A percentile compares a stretch with the other conserved stretches of the same genome.
Conservation (phyloP, 23 tunicate genomes). For the Trididemnum clinides region DNA sequence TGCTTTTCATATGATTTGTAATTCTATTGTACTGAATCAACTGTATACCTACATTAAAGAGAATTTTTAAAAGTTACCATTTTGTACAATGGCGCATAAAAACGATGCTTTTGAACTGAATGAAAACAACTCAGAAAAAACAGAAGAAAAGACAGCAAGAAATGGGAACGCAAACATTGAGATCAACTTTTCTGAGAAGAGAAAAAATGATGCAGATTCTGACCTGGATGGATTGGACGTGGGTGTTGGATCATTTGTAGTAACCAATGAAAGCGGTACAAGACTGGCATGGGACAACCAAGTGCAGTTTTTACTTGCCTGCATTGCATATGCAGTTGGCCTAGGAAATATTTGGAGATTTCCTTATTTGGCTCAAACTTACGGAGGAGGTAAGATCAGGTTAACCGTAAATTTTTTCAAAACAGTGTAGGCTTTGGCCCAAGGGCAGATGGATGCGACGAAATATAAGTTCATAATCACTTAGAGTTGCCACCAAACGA, state of each 20-base stretch:
- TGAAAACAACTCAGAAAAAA: neutral
- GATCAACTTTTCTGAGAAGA: neutral
- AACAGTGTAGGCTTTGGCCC: too few species aligned
- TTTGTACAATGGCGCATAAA: neutral
- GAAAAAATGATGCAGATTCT: neutral
- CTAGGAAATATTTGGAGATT: constrained; percentile 99
- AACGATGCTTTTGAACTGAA: neutral
- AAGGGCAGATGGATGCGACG: too few species aligned
- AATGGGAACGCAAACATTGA: neutral
- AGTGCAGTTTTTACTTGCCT: constrained; percentile 91
- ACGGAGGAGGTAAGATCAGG: constrained; percentile 85
- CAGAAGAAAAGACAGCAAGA: neutral
- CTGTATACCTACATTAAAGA: too few species aligned
- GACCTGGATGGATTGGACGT: constrained; percentile 49
- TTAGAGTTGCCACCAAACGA: too few species aligned
- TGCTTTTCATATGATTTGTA: too few species aligned
- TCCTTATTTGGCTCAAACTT: constrained; percentile 97
- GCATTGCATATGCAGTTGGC: constrained; percentile 98
- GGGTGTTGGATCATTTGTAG: constrained; percentile 74
- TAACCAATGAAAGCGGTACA: constrained; percentile 31
- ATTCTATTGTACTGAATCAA: too few species aligned
- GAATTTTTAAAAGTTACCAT: too few species aligned
- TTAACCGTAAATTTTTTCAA: too few species aligned
- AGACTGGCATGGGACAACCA: constrained; percentile 99
- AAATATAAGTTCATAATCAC: too few species aligned